Evolutionary conservation across 2,888 invertebrate genomes (phyloP).

Genomic region (Tipula vernalis): DNA sequence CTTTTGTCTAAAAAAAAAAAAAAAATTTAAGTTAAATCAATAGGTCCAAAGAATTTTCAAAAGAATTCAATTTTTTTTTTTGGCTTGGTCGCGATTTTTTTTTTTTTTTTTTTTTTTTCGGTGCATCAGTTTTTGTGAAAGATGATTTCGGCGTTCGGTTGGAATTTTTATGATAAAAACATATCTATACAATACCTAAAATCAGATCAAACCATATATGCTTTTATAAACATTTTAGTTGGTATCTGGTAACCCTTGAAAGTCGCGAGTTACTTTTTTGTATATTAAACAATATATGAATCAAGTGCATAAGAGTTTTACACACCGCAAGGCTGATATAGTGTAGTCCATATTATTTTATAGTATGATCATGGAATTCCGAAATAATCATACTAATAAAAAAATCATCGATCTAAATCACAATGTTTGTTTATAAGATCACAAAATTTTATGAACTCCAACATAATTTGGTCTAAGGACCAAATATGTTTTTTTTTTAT

Average conservation of each 20-base stretch:
- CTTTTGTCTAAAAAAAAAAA: not conserved
- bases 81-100: not conserved
- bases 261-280: not conserved
- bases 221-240: not conserved
- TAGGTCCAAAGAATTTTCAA: not conserved
- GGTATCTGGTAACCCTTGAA: not conserved
- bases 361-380: not conserved
- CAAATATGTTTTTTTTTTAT: not conserved
- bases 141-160: not conserved
- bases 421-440: not conserved
- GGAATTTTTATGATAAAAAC: slow-evolving; percentile 1
- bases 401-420: not conserved
- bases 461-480: not conserved
- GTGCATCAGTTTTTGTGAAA: not conserved
- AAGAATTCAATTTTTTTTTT: not conserved
- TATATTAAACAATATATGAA: not conserved
- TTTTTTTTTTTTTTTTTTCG: not conserved
- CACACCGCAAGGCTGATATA: not conserved
- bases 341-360: not conserved
- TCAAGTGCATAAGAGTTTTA: not conserved
- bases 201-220: not conserved
- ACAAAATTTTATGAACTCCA: not conserved
- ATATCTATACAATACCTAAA: not conserved
- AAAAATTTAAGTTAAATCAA: not conserved
- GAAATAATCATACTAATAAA: not conserved